phyloP scores from a whole-genome alignment of 2,888 invertebrate genomes.

The Eudemis profundana region DNA sequence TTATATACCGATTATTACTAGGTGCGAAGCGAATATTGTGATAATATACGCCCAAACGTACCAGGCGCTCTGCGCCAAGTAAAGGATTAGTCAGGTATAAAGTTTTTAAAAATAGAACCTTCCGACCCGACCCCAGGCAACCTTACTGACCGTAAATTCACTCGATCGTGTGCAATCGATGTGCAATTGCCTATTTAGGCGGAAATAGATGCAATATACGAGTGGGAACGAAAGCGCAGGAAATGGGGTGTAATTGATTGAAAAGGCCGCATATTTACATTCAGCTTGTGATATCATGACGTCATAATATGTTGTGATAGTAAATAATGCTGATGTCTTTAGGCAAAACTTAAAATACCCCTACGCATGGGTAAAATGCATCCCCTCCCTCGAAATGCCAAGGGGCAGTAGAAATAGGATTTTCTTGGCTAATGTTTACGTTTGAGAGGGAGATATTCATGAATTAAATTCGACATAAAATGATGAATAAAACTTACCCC shows the following conservation, averaged over 20 bases:
- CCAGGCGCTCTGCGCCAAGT: conserved; percentile 22
- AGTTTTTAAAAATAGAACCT: conserved; percentile 68
- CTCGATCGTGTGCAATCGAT: conserved; percentile 77
- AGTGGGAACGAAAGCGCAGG: conserved; percentile 41
- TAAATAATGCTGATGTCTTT: conserved; percentile 35
- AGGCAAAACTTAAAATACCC: conserved; percentile 73
- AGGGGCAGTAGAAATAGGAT: conserved; percentile 65
- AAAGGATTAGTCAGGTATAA: conserved; percentile 45
- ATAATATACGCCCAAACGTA: conserved; percentile 26
- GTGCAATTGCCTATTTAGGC: conserved; percentile 68
- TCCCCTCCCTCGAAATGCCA: conserved; percentile 83
- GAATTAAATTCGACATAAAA: conserved; percentile 46
- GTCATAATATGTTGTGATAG: conserved; percentile 40
- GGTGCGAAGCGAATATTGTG: background rate
- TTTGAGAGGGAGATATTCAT: conserved; percentile 3
- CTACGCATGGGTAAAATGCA: conserved; percentile 81
- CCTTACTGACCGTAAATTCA: conserved; percentile 72
- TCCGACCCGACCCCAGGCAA: conserved; percentile 61
- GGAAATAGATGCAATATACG: conserved; percentile 47
- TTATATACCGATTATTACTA: background rate
- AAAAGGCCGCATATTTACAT: conserved; percentile 38
- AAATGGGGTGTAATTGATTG: conserved; percentile 38
- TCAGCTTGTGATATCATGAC: conserved; percentile 25
- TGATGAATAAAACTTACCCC: conserved; percentile 86
- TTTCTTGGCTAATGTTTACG: conserved; percentile 49